phyloP scores from a whole-genome alignment of 2,113 vertebrate genomes.

The Arizona elegans region DNA sequence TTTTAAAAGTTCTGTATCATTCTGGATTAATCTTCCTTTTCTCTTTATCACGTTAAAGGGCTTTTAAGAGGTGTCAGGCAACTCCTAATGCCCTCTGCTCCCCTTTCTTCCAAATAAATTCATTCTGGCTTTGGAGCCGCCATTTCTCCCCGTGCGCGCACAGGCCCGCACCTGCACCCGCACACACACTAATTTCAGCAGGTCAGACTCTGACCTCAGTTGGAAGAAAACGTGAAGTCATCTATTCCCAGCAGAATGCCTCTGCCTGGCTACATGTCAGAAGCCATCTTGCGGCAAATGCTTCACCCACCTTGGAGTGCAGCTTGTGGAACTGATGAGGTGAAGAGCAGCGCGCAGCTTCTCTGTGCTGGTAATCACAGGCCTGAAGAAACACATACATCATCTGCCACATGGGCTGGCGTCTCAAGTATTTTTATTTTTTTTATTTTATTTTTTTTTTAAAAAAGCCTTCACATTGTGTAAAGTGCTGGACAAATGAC shows the following conservation, averaged over 20 bases:
- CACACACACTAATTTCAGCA: slow-evolving; percentile 82
- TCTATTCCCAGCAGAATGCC: slow-evolving; percentile 85
- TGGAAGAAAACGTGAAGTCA: slow-evolving; percentile 85
- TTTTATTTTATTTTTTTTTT: background rate
- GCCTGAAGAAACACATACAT: slow-evolving; percentile 99
- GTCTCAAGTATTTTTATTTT: slow-evolving; percentile 77
- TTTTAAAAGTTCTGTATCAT: slow-evolving; percentile 35
- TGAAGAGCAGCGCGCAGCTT: slow-evolving; percentile 93
- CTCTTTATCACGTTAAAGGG: background rate
- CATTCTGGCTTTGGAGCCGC: slow-evolving; percentile 88
- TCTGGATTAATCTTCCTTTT: slow-evolving; percentile 21
- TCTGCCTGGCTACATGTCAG: slow-evolving; percentile 87
- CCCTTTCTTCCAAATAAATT: slow-evolving; percentile 77
- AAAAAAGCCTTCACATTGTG: slow-evolving; percentile 93
- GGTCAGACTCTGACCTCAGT: slow-evolving; percentile 87
- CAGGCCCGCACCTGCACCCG: slow-evolving; percentile 23
- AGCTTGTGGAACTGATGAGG: slow-evolving; percentile 99
- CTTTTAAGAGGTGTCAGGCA: slow-evolving; percentile 32
- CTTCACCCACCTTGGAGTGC: slow-evolving; percentile 91
- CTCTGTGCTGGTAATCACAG: slow-evolving; percentile 97
- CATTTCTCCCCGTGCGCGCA: slow-evolving; percentile 59
- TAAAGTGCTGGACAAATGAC: slow-evolving; percentile 99
- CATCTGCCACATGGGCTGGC: slow-evolving; percentile 97
- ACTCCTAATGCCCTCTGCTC: slow-evolving; percentile 51
- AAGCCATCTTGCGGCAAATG: slow-evolving; percentile 94